Conservation (phyloP, 1,140 invertebrate genomes). For the Uloborus diversus region DNA sequence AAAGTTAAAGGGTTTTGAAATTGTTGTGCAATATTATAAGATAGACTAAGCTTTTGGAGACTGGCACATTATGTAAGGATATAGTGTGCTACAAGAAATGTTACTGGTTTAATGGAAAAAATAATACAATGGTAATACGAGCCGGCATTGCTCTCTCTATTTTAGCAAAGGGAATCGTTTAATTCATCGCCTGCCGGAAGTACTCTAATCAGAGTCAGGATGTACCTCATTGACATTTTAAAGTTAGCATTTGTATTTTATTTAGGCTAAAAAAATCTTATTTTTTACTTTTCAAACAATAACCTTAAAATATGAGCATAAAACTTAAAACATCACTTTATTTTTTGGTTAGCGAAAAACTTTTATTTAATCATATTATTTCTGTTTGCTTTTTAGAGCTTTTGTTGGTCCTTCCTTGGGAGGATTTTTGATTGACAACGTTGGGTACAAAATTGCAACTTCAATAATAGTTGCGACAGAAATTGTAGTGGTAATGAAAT, state of each 20-base stretch:
- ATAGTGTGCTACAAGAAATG: no score
- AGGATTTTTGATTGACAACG: constrained; percentile 51
- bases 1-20: no score
- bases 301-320: neutral
- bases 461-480: constrained; percentile 37
- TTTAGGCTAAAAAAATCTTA: neutral
- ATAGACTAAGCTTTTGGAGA: no score
- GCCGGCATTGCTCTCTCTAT: no score
- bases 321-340: neutral
- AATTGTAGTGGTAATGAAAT: constrained; percentile 50
- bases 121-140: no score
- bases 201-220: neutral
- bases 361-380: neutral
- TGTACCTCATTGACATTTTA: neutral
- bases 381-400: constrained; percentile 26
- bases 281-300: neutral
- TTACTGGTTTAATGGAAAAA: no score
- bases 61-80: no score
- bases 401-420: constrained; percentile 58
- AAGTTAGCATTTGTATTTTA: neutral
- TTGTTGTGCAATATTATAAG: no score
- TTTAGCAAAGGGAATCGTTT: no score
- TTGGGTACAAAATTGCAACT: constrained; percentile 51
- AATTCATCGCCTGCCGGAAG: no score
- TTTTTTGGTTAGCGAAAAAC: neutral